Percentiles rank a stretch among this genome's conserved stretches.
phyloP scores from a whole-genome alignment of 2,888 invertebrate genomes.

The Cephus nigrinus region DNA sequence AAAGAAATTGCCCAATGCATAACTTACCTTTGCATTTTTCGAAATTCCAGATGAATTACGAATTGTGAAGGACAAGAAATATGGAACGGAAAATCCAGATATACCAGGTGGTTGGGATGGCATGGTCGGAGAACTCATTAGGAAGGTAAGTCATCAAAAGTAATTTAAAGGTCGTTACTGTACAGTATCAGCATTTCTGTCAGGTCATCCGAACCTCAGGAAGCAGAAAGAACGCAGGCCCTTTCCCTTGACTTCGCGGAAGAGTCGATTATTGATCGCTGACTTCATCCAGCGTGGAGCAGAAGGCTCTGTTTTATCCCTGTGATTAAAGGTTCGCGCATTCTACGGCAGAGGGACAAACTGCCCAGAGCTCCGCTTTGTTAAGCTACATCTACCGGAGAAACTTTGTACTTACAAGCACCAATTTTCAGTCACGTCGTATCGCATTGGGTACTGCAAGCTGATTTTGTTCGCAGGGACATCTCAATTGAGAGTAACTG shows the following conservation, averaged over 20 bases:
- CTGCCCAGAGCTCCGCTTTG: slow-evolving; percentile 31
- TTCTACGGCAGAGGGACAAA: slow-evolving; percentile 37
- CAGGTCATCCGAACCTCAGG: not conserved
- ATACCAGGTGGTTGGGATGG: slow-evolving; percentile 87
- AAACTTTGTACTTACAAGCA: not conserved
- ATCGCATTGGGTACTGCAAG: not conserved
- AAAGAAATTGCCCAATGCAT: not conserved
- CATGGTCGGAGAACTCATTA: slow-evolving; percentile 86
- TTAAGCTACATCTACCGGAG: slow-evolving; percentile 36
- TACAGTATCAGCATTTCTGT: not conserved
- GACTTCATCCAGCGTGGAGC: not conserved
- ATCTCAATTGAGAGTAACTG: not conserved
- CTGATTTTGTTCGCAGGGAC: not conserved
- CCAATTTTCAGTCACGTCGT: not conserved
- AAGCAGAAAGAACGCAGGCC: not conserved
- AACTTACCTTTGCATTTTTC: not conserved
- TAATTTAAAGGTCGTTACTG: not conserved
- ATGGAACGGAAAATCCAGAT: slow-evolving; percentile 81
- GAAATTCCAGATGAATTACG: slow-evolving; percentile 80
- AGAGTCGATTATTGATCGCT: slow-evolving; percentile 31
- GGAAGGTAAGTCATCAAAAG: slow-evolving; percentile 75
- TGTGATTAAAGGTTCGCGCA: slow-evolving; percentile 2
- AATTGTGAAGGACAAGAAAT: slow-evolving; percentile 86
- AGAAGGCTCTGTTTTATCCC: slow-evolving; percentile 14
- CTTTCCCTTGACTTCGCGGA: not conserved